Evolutionary conservation across 2,888 invertebrate genomes (phyloP).

Genomic region (Chrysina gloriosa): DNA sequence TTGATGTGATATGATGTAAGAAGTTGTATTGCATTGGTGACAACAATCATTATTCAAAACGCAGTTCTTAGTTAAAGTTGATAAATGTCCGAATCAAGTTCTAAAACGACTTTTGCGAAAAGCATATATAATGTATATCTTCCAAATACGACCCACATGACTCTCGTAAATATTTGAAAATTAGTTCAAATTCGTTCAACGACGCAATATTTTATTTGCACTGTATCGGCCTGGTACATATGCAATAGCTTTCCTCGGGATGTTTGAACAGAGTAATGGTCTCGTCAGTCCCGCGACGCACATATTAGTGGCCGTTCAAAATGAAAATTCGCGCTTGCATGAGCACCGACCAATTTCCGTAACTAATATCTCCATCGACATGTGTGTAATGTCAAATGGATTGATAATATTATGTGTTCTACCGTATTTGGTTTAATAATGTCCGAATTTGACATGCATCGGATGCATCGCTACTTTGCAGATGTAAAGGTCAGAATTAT

Average conservation of each 20-base stretch:
- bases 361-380: conserved; percentile 31
- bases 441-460: conserved; percentile 5
- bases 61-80: not conserved
- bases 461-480: not conserved
- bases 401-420: conserved; percentile 22
- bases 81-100: too few relatives aligned
- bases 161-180: conserved; percentile 26
- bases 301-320: conserved; percentile 34
- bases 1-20: too few relatives aligned
- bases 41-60: too few relatives aligned
- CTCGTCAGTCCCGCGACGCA: conserved; percentile 30
- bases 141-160: conserved; percentile 19
- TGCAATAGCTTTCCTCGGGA: conserved; percentile 31
- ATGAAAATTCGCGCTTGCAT: conserved; percentile 37
- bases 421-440: not conserved
- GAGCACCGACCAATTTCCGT: conserved; percentile 36
- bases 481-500: not conserved
- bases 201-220: conserved; percentile 5
- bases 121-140: not conserved
- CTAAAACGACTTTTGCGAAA: too few relatives aligned
- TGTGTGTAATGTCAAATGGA: conserved; percentile 23
- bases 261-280: conserved; percentile 37
- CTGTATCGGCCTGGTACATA: not conserved
- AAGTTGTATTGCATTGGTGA: too few relatives aligned
- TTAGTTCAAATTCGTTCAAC: conserved; percentile 35